Evolutionary conservation across 2,888 invertebrate species (phyloP).

Genomic region (Eudasyphora cyanicolor): DNA sequence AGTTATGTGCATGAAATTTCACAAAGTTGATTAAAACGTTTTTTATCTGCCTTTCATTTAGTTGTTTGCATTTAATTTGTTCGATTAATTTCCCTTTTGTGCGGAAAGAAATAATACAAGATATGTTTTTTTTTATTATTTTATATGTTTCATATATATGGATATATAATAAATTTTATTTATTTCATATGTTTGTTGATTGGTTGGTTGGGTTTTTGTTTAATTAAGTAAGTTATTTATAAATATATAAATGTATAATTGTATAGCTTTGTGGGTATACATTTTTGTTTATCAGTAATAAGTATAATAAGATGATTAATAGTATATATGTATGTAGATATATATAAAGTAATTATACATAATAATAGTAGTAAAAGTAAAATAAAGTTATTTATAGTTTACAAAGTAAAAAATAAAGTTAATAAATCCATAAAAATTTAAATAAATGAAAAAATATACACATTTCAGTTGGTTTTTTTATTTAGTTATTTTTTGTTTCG

Average conservation of each 20-base stretch:
- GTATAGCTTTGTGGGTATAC: background rate
- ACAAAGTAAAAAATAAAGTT: conserved; percentile 50
- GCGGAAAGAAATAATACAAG: background rate
- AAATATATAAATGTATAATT: background rate
- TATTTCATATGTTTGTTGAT: conserved; percentile 15
- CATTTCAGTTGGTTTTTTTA: conserved; percentile 24
- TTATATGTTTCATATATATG: conserved; percentile 12
- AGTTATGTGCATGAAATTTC: no score
- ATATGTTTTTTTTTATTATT: background rate
- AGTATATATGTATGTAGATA: conserved; percentile 10
- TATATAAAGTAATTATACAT: conserved; percentile 22
- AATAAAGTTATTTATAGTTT: conserved; percentile 40
- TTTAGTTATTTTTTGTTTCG: conserved; percentile 18
- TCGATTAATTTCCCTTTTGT: no score
- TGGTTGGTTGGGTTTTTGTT: conserved; percentile 1
- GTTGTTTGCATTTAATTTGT: no score
- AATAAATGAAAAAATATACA: conserved; percentile 56
- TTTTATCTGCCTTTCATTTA: no score
- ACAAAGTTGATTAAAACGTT: no score
- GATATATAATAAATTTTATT: conserved; percentile 15
- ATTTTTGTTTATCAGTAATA: background rate
- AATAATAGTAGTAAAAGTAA: conserved; percentile 38
- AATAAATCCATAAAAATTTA: conserved; percentile 33
- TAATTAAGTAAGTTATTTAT: conserved; percentile 10
- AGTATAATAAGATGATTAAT: conserved; percentile 18